Evolutionary conservation across 2,113 vertebrate species (phyloP).

Genomic region (Haemorhous mexicanus): DNA sequence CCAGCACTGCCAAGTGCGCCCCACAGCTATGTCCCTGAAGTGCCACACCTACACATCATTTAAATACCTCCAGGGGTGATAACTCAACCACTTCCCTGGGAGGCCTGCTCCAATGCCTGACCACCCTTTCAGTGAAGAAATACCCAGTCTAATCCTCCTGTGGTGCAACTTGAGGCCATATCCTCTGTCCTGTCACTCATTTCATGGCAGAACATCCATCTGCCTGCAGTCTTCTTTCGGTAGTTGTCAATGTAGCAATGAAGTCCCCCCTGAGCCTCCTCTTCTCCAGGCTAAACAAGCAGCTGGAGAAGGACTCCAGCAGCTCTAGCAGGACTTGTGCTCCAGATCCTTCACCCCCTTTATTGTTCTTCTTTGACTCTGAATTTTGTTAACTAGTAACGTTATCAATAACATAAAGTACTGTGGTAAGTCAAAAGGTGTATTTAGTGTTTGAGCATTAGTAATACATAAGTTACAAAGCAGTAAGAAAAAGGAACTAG

Average conservation of each 20-base stretch:
- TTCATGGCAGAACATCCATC: not conserved
- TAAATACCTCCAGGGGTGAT: not conserved
- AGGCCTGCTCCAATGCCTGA: not conserved
- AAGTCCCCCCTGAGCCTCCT: not conserved
- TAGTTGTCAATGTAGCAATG: not conserved
- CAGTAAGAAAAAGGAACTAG: not conserved
- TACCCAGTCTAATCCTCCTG: not conserved
- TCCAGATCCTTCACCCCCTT: not conserved
- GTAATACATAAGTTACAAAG: not conserved
- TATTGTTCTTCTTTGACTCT: not conserved
- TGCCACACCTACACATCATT: fast-evolving
- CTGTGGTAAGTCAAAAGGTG: not conserved
- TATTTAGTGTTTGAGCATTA: not conserved
- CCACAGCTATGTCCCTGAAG: not conserved
- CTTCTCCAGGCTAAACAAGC: not conserved
- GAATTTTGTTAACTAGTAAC: not conserved
- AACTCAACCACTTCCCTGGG: not conserved
- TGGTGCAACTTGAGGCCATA: not conserved
- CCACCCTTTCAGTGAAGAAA: not conserved
- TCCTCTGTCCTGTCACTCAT: fast-evolving
- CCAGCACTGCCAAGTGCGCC: not conserved
- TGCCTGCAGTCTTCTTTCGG: fast-evolving
- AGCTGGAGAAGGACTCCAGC: no score
- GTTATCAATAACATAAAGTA: not conserved
- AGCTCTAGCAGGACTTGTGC: not conserved